Evolutionary conservation across 2,797 vertebrate genomes (phyloP).

Genomic region (Diplodus puntazzo): DNA sequence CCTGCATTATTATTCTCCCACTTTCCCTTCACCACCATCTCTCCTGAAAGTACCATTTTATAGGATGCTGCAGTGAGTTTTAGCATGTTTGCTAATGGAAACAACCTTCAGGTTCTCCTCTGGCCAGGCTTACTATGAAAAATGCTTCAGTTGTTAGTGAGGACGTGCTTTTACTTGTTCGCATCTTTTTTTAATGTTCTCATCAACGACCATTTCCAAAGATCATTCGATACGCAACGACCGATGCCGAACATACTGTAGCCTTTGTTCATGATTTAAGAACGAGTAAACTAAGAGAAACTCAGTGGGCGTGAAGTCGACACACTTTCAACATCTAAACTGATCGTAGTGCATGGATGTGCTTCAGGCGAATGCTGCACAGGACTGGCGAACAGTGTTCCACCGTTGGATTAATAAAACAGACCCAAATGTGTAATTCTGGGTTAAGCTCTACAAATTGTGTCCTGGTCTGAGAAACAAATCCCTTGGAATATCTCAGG

Average conservation of each 20-base stretch:
- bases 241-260: constrained; percentile 3
- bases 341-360: constrained; percentile 45
- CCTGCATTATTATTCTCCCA: not conserved
- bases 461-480: constrained; percentile 71
- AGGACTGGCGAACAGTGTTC: constrained; percentile 59
- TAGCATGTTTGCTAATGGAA: constrained; percentile 22
- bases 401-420: constrained; percentile 78
- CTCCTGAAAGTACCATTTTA: constrained; percentile 4
- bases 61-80: constrained; percentile 15
- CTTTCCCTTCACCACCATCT: constrained; percentile 22
- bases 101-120: constrained; percentile 18
- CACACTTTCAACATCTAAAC: constrained; percentile 29
- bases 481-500: constrained; percentile 68
- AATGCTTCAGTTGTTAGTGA: not conserved
- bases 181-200: constrained; percentile 15
- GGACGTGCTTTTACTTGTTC: constrained; percentile 8
- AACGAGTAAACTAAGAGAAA: constrained; percentile 24
- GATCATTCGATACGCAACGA: constrained; percentile 9
- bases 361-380: constrained; percentile 42
- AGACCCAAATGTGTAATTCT: constrained; percentile 75
- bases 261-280: not conserved
- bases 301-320: constrained; percentile 9
- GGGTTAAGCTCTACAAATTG: constrained; percentile 80
- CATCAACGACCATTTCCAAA: constrained; percentile 41
- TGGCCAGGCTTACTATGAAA: not conserved